Percentiles rank a stretch among this genome's conserved stretches.
phyloP scores from a whole-genome alignment of 2,888 invertebrate genomes.

The Scaptodrosophila latifasciaeformis region DNA sequence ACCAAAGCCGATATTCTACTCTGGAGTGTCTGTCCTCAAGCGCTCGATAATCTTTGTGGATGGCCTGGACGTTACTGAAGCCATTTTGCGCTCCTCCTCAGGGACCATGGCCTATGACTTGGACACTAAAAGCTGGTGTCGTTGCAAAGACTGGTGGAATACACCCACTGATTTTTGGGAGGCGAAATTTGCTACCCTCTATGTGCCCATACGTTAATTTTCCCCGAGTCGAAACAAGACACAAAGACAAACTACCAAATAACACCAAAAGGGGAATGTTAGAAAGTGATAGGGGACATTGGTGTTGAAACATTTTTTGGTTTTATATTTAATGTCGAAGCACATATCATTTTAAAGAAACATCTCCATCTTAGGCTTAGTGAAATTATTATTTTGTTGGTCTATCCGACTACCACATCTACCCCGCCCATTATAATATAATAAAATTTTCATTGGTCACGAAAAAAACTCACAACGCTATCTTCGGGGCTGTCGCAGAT shows the following conservation, averaged over 20 bases:
- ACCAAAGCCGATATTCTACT: conserved; percentile 82
- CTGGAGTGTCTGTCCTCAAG: conserved; percentile 80
- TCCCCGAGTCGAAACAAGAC: conserved; percentile 2
- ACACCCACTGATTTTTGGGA: conserved; percentile 84
- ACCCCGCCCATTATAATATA: no score
- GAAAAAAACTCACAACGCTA: no score
- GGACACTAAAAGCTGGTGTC: conserved; percentile 80
- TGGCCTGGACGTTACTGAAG: conserved; percentile 81
- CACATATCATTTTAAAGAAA: no score
- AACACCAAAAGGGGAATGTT: background rate
- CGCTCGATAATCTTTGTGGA: conserved; percentile 82
- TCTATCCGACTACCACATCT: no score
- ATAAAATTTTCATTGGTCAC: no score
- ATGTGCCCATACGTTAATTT: conserved; percentile 79
- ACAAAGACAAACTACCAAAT: background rate
- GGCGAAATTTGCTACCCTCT: conserved; percentile 81
- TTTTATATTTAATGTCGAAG: background rate
- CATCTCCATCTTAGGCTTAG: no score
- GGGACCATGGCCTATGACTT: conserved; percentile 82
- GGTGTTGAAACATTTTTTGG: background rate
- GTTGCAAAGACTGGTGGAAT: conserved; percentile 77
- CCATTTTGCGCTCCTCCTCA: conserved; percentile 81
- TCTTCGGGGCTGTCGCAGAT: no score
- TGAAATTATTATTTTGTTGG: no score
- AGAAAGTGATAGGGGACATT: background rate